A percentile compares a stretch with the other conserved stretches of the same genome.
Conservation (phyloP, 2,797 vertebrate species). For the Tadarida brasiliensis region DNA sequence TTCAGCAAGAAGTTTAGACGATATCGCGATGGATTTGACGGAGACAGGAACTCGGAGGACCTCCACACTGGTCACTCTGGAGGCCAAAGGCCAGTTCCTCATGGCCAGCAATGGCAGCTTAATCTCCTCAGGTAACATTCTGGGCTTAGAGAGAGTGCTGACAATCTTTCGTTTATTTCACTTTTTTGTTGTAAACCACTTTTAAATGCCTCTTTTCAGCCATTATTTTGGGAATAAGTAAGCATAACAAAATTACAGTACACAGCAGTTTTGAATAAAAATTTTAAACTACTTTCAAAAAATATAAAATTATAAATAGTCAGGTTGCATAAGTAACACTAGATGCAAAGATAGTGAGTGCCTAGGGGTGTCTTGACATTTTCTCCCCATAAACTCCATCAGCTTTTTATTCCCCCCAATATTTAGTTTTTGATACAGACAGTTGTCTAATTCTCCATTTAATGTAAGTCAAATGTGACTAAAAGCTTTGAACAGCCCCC, state of each 20-base stretch:
- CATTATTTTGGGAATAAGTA: background rate
- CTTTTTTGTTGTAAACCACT: background rate
- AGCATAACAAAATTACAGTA: background rate
- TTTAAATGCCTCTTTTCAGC: background rate
- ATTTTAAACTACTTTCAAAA: background rate
- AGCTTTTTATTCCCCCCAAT: background rate
- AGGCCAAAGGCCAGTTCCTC: slow-evolving; percentile 94
- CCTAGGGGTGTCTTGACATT: background rate
- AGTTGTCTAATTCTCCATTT: background rate
- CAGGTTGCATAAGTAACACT: background rate
- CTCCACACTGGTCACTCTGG: slow-evolving; percentile 90
- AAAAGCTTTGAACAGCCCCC: background rate
- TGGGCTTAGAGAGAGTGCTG: accelerated
- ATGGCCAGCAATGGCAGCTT: slow-evolving; percentile 98
- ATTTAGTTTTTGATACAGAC: background rate
- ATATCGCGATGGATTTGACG: slow-evolving; percentile 96
- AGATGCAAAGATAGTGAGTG: background rate
- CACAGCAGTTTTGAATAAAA: background rate
- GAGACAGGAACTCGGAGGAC: slow-evolving; percentile 91
- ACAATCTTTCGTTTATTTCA: background rate
- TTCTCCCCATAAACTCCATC: background rate
- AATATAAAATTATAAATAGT: background rate
- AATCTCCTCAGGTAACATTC: slow-evolving; percentile 94
- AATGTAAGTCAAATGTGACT: background rate
- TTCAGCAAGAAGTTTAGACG: slow-evolving; percentile 94